Conservation (phyloP, 2,113 vertebrate genomes). For the Hypocryptadius cinnamomeus region DNA sequence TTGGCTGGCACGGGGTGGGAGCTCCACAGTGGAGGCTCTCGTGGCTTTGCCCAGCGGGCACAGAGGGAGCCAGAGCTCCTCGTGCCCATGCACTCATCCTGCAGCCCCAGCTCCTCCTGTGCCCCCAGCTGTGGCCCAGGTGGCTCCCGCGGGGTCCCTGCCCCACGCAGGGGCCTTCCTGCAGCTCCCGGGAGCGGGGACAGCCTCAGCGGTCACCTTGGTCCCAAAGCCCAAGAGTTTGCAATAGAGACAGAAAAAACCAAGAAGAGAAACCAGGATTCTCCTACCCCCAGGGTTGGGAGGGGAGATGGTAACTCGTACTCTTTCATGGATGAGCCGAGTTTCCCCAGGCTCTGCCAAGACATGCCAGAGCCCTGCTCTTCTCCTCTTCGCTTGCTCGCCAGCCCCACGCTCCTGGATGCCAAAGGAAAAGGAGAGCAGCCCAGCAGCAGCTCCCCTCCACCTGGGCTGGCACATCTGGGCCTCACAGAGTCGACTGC, state of each 20-base stretch:
- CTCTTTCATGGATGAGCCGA: neutral
- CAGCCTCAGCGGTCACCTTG: neutral
- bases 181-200: neutral
- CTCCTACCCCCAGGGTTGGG: conserved; percentile 37
- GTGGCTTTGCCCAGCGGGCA: accelerated
- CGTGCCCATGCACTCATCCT: accelerated
- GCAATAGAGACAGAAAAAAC: conserved; percentile 39
- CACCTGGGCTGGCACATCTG: neutral
- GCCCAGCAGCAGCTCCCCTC: neutral
- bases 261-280: conserved; percentile 55
- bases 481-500: conserved; percentile 76
- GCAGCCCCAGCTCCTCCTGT: neutral
- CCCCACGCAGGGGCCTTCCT: conserved; percentile 38
- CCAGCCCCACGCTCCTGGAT: neutral
- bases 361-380: neutral
- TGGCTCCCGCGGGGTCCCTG: conserved; percentile 12
- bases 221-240: conserved; percentile 53
- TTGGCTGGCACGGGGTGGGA: accelerated
- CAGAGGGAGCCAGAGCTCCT: neutral
- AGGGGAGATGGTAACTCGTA: neutral
- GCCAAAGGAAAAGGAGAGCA: conserved; percentile 30
- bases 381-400: neutral
- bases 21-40: neutral
- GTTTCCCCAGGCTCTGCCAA: conserved; percentile 17
- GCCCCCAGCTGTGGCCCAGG: neutral